Evolutionary conservation across 2,888 invertebrate species (phyloP).

Genomic region (Megamerina dolium): DNA sequence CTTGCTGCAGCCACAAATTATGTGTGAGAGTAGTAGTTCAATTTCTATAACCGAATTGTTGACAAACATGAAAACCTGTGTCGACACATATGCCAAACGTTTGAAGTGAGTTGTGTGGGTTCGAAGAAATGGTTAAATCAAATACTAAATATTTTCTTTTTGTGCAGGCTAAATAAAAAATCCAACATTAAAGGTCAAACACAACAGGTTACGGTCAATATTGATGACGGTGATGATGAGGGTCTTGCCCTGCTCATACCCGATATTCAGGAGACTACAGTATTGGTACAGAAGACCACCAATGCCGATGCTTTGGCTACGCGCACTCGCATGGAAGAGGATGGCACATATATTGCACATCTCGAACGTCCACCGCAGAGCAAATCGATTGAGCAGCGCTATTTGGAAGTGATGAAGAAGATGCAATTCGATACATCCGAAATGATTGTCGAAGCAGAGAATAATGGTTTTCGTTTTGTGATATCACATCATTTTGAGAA

Average conservation of each 20-base stretch:
- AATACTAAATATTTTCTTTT: neutral
- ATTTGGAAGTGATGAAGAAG: slow-evolving; percentile 80
- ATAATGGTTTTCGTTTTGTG: slow-evolving; percentile 72
- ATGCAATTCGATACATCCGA: slow-evolving; percentile 89
- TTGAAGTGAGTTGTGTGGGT: slow-evolving; percentile 65
- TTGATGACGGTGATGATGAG: slow-evolving; percentile 78
- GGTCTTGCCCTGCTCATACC: slow-evolving; percentile 83
- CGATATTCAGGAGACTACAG: slow-evolving; percentile 67
- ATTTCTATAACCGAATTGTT: slow-evolving; percentile 74
- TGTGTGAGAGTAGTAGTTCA: slow-evolving; percentile 53
- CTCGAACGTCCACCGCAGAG: slow-evolving; percentile 53
- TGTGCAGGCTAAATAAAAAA: slow-evolving; percentile 58
- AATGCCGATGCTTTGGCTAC: slow-evolving; percentile 39
- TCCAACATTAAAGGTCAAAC: slow-evolving; percentile 51
- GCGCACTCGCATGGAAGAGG: slow-evolving; percentile 26
- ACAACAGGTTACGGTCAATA: slow-evolving; percentile 46
- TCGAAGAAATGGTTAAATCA: neutral
- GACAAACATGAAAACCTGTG: slow-evolving; percentile 82
- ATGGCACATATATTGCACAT: slow-evolving; percentile 22
- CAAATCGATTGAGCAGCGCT: slow-evolving; percentile 65
- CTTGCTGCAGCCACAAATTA: slow-evolving; percentile 58
- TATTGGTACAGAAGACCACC: slow-evolving; percentile 45
- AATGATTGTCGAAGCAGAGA: slow-evolving; percentile 77
- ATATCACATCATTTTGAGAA: slow-evolving; percentile 87
- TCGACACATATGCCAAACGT: slow-evolving; percentile 84